A percentile compares a stretch with the other conserved stretches of the same genome.
Evolutionary conservation across 2,113 vertebrate genomes (phyloP).

Genomic region (Carassius auratus): DNA sequence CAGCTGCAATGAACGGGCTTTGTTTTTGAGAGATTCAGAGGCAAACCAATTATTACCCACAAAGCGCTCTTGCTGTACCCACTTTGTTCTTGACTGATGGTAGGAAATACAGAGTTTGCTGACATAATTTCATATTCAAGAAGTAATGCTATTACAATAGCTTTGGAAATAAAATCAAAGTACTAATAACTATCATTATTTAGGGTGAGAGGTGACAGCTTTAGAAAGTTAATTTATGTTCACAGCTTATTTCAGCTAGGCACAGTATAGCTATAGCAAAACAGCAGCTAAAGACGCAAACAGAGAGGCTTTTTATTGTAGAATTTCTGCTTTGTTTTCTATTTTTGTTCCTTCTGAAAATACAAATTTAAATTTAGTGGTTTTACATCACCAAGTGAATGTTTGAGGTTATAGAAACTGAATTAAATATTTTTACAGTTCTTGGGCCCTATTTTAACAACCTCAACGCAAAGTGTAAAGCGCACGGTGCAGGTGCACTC

Average conservation of each 20-base stretch:
- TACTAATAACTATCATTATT: slow-evolving; percentile 40
- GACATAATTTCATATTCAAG: slow-evolving; percentile 36
- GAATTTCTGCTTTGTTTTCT: not conserved
- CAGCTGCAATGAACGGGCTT: slow-evolving; percentile 23
- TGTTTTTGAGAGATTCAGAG: slow-evolving; percentile 26
- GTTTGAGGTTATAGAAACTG: too few species aligned
- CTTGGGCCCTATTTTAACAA: too few species aligned
- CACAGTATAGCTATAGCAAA: not conserved
- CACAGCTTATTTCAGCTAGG: not conserved
- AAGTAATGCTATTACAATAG: slow-evolving; percentile 36
- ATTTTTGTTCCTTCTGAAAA: too few species aligned
- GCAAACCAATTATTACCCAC: slow-evolving; percentile 43
- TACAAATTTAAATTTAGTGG: too few species aligned
- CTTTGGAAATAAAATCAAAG: slow-evolving; percentile 39
- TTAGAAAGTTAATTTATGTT: not conserved
- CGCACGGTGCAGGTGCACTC: too few species aligned
- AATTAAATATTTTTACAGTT: too few species aligned
- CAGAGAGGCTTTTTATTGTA: not conserved
- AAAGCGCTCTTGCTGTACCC: slow-evolving; percentile 15
- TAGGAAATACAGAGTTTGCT: slow-evolving; percentile 27
- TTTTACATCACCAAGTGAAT: too few species aligned
- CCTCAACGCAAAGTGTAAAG: too few species aligned
- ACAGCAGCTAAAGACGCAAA: not conserved
- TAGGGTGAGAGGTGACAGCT: slow-evolving; percentile 26
- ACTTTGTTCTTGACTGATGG: slow-evolving; percentile 41